Conservation (phyloP, 1,140 invertebrate genomes). For the Vollenhovia emeryi region DNA sequence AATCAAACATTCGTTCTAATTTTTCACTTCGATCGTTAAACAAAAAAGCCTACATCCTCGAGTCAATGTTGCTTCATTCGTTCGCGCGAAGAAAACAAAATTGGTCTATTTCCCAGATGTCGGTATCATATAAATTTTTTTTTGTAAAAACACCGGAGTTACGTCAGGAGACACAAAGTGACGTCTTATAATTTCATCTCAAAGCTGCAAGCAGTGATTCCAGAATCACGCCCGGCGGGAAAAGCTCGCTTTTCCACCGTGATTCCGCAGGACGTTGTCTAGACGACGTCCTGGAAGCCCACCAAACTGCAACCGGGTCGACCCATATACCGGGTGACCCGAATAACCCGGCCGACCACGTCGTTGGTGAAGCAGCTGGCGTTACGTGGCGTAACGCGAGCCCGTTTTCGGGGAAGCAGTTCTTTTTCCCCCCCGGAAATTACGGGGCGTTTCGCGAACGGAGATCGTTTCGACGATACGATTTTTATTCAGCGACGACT, state of each 20-base stretch:
- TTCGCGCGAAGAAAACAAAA: neutral
- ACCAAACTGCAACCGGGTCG: constrained; percentile 67
- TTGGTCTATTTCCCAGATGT: neutral
- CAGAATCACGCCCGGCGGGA: neutral
- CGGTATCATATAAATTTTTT: neutral
- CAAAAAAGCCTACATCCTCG: neutral
- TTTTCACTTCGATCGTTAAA: neutral
- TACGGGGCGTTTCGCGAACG: neutral
- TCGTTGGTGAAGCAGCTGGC: neutral
- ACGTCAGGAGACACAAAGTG: neutral
- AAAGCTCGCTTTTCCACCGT: constrained; percentile 5
- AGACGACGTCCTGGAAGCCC: constrained; percentile 68
- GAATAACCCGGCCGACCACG: constrained; percentile 39
- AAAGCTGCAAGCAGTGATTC: neutral
- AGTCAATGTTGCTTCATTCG: constrained; percentile 4
- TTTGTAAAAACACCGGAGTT: neutral
- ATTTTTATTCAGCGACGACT: constrained; percentile 18
- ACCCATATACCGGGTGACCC: constrained; percentile 64
- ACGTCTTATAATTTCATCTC: neutral
- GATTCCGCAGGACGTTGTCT: constrained; percentile 57
- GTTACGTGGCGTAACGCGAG: neutral
- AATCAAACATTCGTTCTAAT: neutral
- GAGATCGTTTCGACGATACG: neutral
- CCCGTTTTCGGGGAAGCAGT: neutral
- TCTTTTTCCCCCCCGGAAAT: constrained; percentile 26